These are phyloP conservation scores for Platyscapa corneri DNA, from an alignment of 1,140 invertebrate genomes.

Conservation along the genomic window DNA sequence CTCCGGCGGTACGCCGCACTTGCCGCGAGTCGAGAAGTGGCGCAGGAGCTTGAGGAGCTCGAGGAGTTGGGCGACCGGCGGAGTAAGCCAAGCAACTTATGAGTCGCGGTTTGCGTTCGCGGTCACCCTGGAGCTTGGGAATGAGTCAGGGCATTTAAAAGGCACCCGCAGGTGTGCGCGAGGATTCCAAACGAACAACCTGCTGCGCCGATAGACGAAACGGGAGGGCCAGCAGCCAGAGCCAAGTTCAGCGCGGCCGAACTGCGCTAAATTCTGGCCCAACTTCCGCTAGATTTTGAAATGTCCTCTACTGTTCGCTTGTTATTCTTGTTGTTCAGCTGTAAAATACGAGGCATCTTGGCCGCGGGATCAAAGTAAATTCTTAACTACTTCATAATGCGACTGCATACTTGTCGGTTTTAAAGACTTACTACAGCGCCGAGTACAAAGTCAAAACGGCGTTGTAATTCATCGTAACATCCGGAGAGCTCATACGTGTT, in stretches of 20 bases:
- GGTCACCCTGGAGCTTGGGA: neutral
- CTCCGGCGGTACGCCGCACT: neutral
- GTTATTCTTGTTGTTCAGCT: too few relatives aligned
- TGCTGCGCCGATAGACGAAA: neutral
- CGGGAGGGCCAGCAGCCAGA: too few relatives aligned
- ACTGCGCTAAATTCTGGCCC: neutral
- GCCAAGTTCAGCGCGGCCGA: neutral
- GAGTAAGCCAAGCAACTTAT: conserved; percentile 10
- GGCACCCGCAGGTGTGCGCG: neutral
- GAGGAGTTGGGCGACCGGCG: neutral
- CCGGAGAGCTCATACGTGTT: too few relatives aligned
- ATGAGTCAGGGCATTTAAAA: neutral
- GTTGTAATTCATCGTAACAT: too few relatives aligned
- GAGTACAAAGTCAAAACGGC: too few relatives aligned
- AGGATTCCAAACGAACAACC: neutral
- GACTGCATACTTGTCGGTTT: too few relatives aligned
- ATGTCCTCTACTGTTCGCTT: too few relatives aligned
- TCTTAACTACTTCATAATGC: too few relatives aligned
- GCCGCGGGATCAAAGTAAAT: too few relatives aligned
- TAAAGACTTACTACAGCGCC: too few relatives aligned
- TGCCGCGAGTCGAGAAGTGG: neutral
- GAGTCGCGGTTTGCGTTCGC: neutral
- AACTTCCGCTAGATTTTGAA: too few relatives aligned
- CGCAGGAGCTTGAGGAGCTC: neutral
- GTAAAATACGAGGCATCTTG: too few relatives aligned